Base-by-base conservation (phyloP, 2,113 vertebrate genomes). In the Scomber japonicus region DNA sequence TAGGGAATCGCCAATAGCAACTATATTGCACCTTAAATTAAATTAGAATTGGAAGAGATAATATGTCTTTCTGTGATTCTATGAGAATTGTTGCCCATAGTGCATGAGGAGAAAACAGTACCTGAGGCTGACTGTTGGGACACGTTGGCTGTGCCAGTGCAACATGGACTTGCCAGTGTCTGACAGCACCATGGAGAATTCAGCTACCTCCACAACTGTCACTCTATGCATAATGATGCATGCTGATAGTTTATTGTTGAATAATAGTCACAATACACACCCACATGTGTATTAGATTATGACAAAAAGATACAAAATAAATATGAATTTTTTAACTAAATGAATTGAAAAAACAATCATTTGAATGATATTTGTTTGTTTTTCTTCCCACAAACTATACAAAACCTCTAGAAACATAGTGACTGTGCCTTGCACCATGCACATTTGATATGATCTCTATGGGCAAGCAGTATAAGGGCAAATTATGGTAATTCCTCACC, bases 51-150 rank as follows among this genome's bases (percentile, higher is more conserved):
- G 45, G 3, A 64, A 50, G 72, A 59, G 51, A 63, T 73, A 71
- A 45, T 55, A 4, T 44, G 49, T 60, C 62, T 75, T 82, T 17
- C 62, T 51, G 45, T 82, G 65, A 78, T 64, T 65, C 24, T 35
- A 19, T 0, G 11, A 66, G 55, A 68, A 40, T 12, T 16, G 30
- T 53, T 68, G 57, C 16, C 46, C 40, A 13, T 54, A 13, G 48
- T 44, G 50, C 1, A 1, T 11, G 51, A 40, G 12, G 27, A 59
- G 51, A 71, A 68, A 56, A 82, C 5, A 46, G 35, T 71, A 76
- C 31, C 71, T 59, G 66, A 27, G 1, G 61, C 79, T 75, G 71
- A 81, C 75, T 76, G 56, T 13, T 31, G 68, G 54, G 75, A 69
- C 60, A 72, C 64, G 15, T 63, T 19, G 62, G 31, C 53, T 54